phyloP scores from a whole-genome alignment of 2,888 invertebrate genomes.

The Camptogramma bilineatum region DNA sequence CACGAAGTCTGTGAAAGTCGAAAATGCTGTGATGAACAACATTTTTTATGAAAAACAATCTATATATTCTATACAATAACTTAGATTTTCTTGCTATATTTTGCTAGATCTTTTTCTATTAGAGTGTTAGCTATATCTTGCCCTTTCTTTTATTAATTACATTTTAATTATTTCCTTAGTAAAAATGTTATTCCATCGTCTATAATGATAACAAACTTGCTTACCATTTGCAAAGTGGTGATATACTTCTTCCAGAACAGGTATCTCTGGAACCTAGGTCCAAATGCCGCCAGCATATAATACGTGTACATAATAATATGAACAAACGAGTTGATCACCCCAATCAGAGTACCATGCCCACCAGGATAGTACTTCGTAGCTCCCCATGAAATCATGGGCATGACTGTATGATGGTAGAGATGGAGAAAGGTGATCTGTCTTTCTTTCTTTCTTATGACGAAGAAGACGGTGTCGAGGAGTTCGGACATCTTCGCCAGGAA shows the following conservation, averaged over 20 bases:
- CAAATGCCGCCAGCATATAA: slow-evolving; percentile 94
- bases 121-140: too few species aligned
- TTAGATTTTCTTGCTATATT: too few species aligned
- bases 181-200: too few species aligned
- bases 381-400: slow-evolving; percentile 98
- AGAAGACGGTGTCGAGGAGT: slow-evolving; percentile 96
- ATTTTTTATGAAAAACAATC: too few species aligned
- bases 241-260: slow-evolving; percentile 98
- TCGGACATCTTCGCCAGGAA: slow-evolving; percentile 96
- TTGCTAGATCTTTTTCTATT: too few species aligned
- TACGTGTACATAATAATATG: slow-evolving; percentile 98
- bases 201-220: too few species aligned
- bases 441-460: slow-evolving; percentile 96
- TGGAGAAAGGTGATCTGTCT: slow-evolving; percentile 96
- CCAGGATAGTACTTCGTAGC: slow-evolving; percentile 94
- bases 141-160: too few species aligned
- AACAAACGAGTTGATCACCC: slow-evolving; percentile 96
- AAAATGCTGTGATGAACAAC: too few species aligned
- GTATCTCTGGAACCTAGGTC: slow-evolving; percentile 94
- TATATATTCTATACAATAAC: too few species aligned
- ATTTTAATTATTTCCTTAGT: too few species aligned
- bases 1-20: too few species aligned
- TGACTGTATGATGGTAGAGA: slow-evolving; percentile 97
- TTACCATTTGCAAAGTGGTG: slow-evolving; percentile 87
- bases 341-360: slow-evolving; percentile 96